Conservation (phyloP, 1,140 invertebrate genomes). For the Ooceraea biroi region DNA sequence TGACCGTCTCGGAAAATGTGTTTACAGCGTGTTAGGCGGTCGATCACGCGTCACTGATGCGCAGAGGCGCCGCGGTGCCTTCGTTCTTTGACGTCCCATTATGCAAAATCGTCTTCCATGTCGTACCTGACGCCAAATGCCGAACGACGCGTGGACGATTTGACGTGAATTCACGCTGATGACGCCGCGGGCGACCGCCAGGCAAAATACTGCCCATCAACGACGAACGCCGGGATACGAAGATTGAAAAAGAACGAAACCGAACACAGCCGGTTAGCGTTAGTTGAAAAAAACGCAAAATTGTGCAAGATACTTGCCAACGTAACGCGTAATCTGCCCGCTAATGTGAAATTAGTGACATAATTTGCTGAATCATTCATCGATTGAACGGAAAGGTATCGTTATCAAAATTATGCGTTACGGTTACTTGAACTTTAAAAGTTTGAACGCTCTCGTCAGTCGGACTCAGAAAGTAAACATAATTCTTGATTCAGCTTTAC, state of each 20-base stretch:
- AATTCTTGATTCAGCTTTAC: too few relatives aligned
- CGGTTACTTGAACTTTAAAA: too few relatives aligned
- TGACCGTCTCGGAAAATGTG: slow-evolving; percentile 74
- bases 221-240: slow-evolving; percentile 42
- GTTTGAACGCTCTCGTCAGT: too few relatives aligned
- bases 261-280: not conserved
- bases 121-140: slow-evolving; percentile 68
- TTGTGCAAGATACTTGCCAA: not conserved
- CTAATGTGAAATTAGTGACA: slow-evolving; percentile 9
- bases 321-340: slow-evolving; percentile 11
- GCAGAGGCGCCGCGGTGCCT: slow-evolving; percentile 63
- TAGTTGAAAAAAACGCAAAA: too few relatives aligned
- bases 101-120: slow-evolving; percentile 76
- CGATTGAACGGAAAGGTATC: not conserved
- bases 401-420: too few relatives aligned
- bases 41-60: slow-evolving; percentile 75
- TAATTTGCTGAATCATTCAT: not conserved
- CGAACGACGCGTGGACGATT: slow-evolving; percentile 75
- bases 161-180: slow-evolving; percentile 71
- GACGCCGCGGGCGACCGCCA: slow-evolving; percentile 47
- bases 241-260: slow-evolving; percentile 42
- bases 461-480: too few relatives aligned
- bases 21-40: slow-evolving; percentile 75
- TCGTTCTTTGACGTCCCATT: slow-evolving; percentile 77
- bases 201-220: slow-evolving; percentile 64